Evolutionary conservation across 1,140 invertebrate species (phyloP).

Genomic region (Drosophila varians): DNA sequence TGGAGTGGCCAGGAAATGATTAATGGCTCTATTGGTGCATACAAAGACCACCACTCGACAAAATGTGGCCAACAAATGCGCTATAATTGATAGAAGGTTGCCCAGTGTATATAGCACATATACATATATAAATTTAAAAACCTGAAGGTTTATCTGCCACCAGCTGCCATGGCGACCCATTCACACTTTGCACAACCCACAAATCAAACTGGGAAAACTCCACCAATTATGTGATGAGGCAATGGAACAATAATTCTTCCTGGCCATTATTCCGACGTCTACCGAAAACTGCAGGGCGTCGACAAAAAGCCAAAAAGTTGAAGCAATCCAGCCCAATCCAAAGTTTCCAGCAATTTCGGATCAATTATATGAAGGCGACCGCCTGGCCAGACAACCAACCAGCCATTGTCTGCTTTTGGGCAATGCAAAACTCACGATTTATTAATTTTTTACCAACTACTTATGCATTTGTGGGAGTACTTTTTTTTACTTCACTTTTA

Average conservation of each 20-base stretch:
- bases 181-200: constrained; percentile 44
- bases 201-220: constrained; percentile 48
- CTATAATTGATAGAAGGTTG: constrained; percentile 29
- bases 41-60: constrained; percentile 5
- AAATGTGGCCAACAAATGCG: constrained; percentile 18
- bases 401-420: constrained; percentile 45
- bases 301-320: constrained; percentile 63
- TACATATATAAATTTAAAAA: constrained; percentile 1
- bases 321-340: constrained; percentile 46
- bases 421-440: constrained; percentile 64
- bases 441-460: constrained; percentile 29
- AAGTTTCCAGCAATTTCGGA: constrained; percentile 65
- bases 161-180: constrained; percentile 25
- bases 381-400: constrained; percentile 21
- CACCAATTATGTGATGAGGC: constrained; percentile 65
- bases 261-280: constrained; percentile 48
- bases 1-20: constrained; percentile 66
- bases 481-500: constrained; percentile 9
- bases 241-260: constrained; percentile 60
- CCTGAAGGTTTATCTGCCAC: constrained; percentile 15
- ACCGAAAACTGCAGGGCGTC: constrained; percentile 58
- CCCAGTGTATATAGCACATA: not conserved
- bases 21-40: constrained; percentile 58
- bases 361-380: constrained; percentile 65
- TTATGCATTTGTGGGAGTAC: not conserved